phyloP scores from a whole-genome alignment of 2,888 invertebrate species.

The Corbicula japonica region DNA sequence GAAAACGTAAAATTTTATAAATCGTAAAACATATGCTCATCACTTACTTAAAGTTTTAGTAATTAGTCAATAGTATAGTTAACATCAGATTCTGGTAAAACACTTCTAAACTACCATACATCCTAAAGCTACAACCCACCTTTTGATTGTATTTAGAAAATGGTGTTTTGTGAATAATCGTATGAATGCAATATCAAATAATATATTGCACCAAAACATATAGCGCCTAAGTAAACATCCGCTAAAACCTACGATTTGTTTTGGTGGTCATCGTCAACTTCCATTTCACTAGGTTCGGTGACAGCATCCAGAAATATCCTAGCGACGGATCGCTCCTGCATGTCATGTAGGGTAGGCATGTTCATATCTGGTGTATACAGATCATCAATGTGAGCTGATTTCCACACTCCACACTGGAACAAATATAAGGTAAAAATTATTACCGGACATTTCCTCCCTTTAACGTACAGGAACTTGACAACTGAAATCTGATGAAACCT shows the following conservation, averaged over 20 bases:
- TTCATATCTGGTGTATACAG: slow-evolving; percentile 67
- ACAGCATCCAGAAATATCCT: slow-evolving; percentile 54
- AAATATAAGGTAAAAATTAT: too few relatives aligned
- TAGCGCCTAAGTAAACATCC: neutral
- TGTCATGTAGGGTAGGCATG: slow-evolving; percentile 66
- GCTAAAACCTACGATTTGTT: neutral
- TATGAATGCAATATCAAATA: neutral
- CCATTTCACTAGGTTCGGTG: slow-evolving; percentile 10
- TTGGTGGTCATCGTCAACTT: neutral
- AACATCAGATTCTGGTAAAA: neutral
- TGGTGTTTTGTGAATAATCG: neutral
- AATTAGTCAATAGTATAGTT: neutral
- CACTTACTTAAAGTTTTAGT: too few relatives aligned
- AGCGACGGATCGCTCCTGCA: slow-evolving; percentile 66
- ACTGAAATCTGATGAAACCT: too few relatives aligned
- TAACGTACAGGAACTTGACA: too few relatives aligned
- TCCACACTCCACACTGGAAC: slow-evolving; percentile 81
- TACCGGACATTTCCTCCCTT: too few relatives aligned
- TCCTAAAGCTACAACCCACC: neutral
- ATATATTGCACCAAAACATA: neutral
- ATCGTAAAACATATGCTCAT: too few relatives aligned
- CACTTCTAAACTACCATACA: neutral
- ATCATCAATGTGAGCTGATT: slow-evolving; percentile 83
- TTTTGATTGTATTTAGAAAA: neutral
- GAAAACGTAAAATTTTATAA: too few relatives aligned